Conservation (phyloP, 2,888 invertebrate species). For the Aethes cnicana region DNA sequence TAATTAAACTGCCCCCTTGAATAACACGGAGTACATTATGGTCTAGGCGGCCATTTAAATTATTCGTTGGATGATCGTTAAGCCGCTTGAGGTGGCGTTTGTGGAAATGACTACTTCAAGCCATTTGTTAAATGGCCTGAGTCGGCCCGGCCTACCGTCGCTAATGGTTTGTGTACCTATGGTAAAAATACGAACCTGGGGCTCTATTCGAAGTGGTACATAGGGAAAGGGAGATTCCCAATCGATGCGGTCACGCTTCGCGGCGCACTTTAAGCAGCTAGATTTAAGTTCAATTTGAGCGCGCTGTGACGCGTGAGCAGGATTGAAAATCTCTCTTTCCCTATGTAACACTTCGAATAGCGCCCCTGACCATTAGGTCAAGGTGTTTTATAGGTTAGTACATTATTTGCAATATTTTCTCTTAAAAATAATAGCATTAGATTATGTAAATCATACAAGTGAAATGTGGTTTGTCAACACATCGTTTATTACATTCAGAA, state of each 20-base stretch:
- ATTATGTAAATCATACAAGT: constrained; percentile 40
- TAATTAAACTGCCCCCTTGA: no score
- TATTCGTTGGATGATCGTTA: constrained; percentile 29
- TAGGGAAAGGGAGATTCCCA: no score
- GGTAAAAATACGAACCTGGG: constrained; percentile 22
- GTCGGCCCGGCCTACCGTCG: constrained; percentile 19
- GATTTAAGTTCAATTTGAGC: no score
- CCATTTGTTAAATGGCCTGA: constrained; percentile 28
- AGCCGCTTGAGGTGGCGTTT: constrained; percentile 23
- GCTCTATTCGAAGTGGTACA: no score
- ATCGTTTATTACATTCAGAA: constrained; percentile 51
- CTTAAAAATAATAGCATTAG: neutral
- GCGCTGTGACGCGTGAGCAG: no score
- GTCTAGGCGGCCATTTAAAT: constrained; percentile 29
- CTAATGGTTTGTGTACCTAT: constrained; percentile 25
- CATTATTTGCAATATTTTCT: neutral
- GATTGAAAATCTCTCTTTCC: no score
- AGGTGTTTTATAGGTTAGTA: neutral
- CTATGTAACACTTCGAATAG: no score
- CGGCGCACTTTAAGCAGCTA: no score
- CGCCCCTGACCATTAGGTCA: neutral
- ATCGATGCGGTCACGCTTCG: no score
- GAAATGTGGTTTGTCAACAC: constrained; percentile 43
- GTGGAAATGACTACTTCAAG: constrained; percentile 23
- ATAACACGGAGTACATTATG: constrained; percentile 26